Evolutionary conservation across 2,888 invertebrate genomes (phyloP).

Genomic region (Endotricha flammealis): DNA sequence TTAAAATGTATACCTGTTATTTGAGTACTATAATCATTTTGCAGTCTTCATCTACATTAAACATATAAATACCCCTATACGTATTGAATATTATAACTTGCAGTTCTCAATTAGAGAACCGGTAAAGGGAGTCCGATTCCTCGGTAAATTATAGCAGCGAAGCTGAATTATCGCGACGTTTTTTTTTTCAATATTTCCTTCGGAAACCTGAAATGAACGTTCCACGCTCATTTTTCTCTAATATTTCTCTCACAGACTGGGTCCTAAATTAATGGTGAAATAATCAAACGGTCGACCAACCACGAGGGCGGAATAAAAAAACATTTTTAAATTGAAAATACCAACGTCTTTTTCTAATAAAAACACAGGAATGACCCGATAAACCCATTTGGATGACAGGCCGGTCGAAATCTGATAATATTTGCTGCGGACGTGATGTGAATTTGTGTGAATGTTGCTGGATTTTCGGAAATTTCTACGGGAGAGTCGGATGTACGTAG

Average conservation of each 20-base stretch:
- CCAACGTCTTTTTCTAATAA: constrained; percentile 20
- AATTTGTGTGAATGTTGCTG: constrained; percentile 11
- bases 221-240: background rate
- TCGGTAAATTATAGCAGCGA: no score
- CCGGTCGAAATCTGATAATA: constrained; percentile 26
- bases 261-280: constrained; percentile 3
- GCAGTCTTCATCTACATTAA: no score
- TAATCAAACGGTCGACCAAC: background rate
- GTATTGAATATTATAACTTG: no score
- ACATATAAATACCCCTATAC: no score
- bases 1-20: no score
- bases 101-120: no score
- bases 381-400: constrained; percentile 24
- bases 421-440: constrained; percentile 27
- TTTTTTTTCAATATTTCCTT: background rate
- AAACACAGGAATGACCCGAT: constrained; percentile 26
- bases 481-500: no score
- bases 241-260: background rate
- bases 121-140: no score
- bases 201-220: background rate
- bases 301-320: constrained; percentile 13
- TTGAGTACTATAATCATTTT: no score
- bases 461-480: background rate
- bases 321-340: constrained; percentile 20
- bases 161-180: no score